Evolutionary conservation across 1,140 invertebrate species (phyloP).

Genomic region (Drosophila subpulchrella): DNA sequence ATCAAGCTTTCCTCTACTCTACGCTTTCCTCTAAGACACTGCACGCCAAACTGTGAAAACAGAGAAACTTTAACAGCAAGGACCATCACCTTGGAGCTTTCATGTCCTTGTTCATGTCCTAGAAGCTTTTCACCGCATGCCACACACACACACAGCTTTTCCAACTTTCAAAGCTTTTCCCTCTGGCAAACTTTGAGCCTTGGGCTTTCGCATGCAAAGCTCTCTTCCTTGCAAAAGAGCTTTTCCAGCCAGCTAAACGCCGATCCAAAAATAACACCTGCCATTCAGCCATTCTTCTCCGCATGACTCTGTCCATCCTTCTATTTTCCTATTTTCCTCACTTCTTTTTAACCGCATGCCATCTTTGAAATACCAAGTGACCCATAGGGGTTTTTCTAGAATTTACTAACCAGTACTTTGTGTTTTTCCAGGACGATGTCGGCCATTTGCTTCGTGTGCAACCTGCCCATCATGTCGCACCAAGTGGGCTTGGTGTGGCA

Average conservation of each 20-base stretch:
- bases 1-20: slow-evolving; percentile 5
- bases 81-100: slow-evolving; percentile 24
- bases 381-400: too few relatives aligned
- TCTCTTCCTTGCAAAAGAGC: not conserved
- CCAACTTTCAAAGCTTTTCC: not conserved
- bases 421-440: slow-evolving; percentile 92
- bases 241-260: slow-evolving; percentile 11
- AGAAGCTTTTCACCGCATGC: slow-evolving; percentile 13
- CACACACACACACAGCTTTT: not conserved
- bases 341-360: slow-evolving; percentile 10
- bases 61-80: not conserved
- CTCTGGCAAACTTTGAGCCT: slow-evolving; percentile 22
- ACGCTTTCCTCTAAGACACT: slow-evolving; percentile 7
- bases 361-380: not conserved
- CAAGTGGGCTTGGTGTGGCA: slow-evolving; percentile 97
- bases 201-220: slow-evolving; percentile 24
- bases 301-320: slow-evolving; percentile 22
- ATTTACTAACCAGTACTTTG: not conserved
- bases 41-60: not conserved
- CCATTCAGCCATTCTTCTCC: slow-evolving; percentile 25
- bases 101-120: not conserved
- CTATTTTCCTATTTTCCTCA: slow-evolving; percentile 5
- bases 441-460: slow-evolving; percentile 97
- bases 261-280: slow-evolving; percentile 34
- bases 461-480: slow-evolving; percentile 96